phyloP scores from a whole-genome alignment of 2,888 invertebrate genomes.

The Arge pagana region DNA sequence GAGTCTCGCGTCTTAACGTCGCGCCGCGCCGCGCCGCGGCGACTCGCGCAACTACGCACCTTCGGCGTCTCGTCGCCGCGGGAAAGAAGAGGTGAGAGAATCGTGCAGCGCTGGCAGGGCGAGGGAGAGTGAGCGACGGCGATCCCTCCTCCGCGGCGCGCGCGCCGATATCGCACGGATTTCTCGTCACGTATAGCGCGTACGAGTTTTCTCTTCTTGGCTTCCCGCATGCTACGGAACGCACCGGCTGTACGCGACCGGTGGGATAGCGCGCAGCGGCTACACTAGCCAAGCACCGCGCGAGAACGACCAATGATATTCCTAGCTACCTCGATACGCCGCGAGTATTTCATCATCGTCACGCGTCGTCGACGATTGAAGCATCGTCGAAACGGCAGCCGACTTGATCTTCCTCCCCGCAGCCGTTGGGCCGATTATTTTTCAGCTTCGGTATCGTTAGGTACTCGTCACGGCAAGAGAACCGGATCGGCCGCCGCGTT shows the following conservation, averaged over 20 bases:
- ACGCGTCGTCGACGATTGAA: neutral
- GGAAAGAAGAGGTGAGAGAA: constrained; percentile 7
- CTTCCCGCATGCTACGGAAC: too few species aligned
- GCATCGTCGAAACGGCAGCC: too few species aligned
- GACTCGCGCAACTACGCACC: too few species aligned
- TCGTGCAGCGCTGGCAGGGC: constrained; percentile 22
- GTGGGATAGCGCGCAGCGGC: constrained; percentile 26
- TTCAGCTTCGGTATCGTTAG: too few species aligned
- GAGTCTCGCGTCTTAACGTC: neutral
- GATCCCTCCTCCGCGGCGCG: constrained; percentile 19
- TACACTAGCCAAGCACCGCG: neutral
- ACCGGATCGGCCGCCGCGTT: too few species aligned
- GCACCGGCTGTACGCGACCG: constrained; percentile 4
- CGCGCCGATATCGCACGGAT: constrained; percentile 4
- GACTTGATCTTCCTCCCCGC: too few species aligned
- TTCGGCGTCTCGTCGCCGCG: too few species aligned
- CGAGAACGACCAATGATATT: constrained; percentile 48
- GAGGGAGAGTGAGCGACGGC: constrained; percentile 9
- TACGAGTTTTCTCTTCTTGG: too few species aligned
- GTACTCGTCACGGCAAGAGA: too few species aligned
- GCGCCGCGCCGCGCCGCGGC: too few species aligned
- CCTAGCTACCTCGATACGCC: constrained; percentile 48
- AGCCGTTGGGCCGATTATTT: too few species aligned
- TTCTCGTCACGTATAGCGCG: constrained; percentile 2
- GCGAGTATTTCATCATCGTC: constrained; percentile 42